A percentile compares a stretch with the other conserved stretches of the same genome.
Evolutionary conservation across 2,113 vertebrate species (phyloP).

Genomic region (Nanorana parkeri): DNA sequence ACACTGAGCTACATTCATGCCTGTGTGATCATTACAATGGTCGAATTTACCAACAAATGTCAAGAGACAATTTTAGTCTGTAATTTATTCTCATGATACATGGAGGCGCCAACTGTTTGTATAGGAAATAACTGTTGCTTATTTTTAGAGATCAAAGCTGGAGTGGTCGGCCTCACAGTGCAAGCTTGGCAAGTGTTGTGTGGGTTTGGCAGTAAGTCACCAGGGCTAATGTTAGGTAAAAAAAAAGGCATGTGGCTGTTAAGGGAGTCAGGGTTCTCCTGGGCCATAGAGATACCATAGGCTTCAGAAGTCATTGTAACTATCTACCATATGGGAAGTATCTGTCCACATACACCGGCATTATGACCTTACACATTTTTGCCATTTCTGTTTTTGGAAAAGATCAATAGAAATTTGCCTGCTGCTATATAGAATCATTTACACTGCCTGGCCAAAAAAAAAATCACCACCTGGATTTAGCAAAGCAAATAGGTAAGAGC

Average conservation of each 20-base stretch:
- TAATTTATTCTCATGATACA: neutral
- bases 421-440: too few relatives aligned
- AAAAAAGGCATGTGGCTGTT: neutral
- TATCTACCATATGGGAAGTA: too few relatives aligned
- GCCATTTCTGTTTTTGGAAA: too few relatives aligned
- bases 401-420: too few relatives aligned
- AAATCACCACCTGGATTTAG: too few relatives aligned
- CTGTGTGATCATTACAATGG: slow-evolving; percentile 14
- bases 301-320: too few relatives aligned
- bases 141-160: slow-evolving; percentile 16
- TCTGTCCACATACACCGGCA: too few relatives aligned
- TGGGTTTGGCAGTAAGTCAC: neutral
- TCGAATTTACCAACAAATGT: neutral
- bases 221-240: neutral
- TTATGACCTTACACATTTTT: too few relatives aligned
- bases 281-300: too few relatives aligned
- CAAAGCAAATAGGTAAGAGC: too few relatives aligned
- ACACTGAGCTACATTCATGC: neutral
- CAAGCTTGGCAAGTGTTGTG: neutral
- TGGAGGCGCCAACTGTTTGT: neutral
- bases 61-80: neutral
- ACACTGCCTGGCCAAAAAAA: too few relatives aligned
- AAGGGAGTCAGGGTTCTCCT: neutral
- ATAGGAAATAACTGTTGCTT: neutral
- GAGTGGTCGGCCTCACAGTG: neutral